phyloP scores from a whole-genome alignment of 2,797 vertebrate species.

The Etheostoma nigrum region DNA sequence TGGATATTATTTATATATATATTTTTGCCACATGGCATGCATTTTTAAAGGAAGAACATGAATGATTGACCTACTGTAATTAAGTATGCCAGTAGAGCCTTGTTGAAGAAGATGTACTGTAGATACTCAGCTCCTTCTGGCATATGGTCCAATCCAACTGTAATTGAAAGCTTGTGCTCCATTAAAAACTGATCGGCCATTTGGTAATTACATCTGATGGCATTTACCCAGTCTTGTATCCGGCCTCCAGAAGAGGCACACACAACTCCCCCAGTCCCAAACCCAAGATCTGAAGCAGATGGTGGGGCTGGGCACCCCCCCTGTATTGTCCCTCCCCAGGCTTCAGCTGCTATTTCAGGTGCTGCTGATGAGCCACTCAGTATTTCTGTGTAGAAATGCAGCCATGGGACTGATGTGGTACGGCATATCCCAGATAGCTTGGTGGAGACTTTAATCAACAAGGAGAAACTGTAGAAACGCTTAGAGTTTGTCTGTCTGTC shows the following conservation, averaged over 20 bases:
- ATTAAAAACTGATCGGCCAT: slow-evolving; percentile 51
- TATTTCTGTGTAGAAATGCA: slow-evolving; percentile 42
- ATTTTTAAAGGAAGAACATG: slow-evolving; percentile 31
- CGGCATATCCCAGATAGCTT: slow-evolving; percentile 73
- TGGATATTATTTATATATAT: neutral
- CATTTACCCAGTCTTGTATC: slow-evolving; percentile 63
- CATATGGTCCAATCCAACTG: slow-evolving; percentile 40
- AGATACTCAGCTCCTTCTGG: slow-evolving; percentile 29
- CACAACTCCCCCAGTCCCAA: slow-evolving; percentile 51
- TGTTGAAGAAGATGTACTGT: slow-evolving; percentile 32
- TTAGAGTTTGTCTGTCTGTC: slow-evolving; percentile 27
- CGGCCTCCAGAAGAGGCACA: slow-evolving; percentile 52
- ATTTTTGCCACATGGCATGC: slow-evolving; percentile 42
- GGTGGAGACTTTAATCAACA: slow-evolving; percentile 51
- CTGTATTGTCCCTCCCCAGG: slow-evolving; percentile 51
- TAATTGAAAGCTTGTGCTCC: slow-evolving; percentile 69
- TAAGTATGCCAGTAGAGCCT: slow-evolving; percentile 23
- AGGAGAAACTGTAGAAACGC: slow-evolving; percentile 41
- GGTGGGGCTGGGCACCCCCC: slow-evolving; percentile 60
- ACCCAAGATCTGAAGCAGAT: slow-evolving; percentile 70
- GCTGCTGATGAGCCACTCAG: slow-evolving; percentile 67
- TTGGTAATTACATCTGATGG: slow-evolving; percentile 68
- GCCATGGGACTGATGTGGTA: slow-evolving; percentile 68
- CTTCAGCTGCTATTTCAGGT: slow-evolving; percentile 79
- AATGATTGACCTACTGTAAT: slow-evolving; percentile 20